A percentile compares a stretch with the other conserved stretches of the same genome.
Conservation (phyloP, 2,797 vertebrate species). For the Pyrocephalus nanus region DNA sequence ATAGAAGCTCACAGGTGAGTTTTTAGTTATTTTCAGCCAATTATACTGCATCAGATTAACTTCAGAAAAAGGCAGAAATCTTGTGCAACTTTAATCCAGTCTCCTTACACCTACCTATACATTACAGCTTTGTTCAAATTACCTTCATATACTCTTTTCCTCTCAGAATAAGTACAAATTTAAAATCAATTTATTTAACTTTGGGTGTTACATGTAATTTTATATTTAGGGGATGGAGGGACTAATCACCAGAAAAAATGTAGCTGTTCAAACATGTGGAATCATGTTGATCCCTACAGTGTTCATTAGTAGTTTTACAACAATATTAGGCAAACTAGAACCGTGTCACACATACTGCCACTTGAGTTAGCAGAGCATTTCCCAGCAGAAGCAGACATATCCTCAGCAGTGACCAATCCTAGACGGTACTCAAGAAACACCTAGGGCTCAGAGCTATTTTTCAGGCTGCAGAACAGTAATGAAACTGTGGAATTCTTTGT, state of each 20-base stretch:
- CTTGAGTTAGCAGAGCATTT: not conserved
- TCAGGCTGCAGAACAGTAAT: not conserved
- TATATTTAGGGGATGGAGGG: not conserved
- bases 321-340: not conserved
- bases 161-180: not conserved
- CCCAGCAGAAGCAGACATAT: not conserved
- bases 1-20: not conserved
- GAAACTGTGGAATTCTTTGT: not conserved
- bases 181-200: not conserved
- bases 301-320: not conserved
- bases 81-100: not conserved
- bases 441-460: not conserved
- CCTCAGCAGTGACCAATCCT: not conserved
- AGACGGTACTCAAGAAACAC: not conserved
- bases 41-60: not conserved
- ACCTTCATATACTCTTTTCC: not conserved
- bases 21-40: conserved; percentile 1
- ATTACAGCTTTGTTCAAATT: not conserved
- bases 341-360: not conserved
- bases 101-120: not conserved
- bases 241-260: not conserved
- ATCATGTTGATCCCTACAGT: not conserved
- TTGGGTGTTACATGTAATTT: not conserved
- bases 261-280: not conserved
- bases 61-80: not conserved